Conservation (phyloP, 1,140 invertebrate species). For the Melanaphis sacchari region DNA sequence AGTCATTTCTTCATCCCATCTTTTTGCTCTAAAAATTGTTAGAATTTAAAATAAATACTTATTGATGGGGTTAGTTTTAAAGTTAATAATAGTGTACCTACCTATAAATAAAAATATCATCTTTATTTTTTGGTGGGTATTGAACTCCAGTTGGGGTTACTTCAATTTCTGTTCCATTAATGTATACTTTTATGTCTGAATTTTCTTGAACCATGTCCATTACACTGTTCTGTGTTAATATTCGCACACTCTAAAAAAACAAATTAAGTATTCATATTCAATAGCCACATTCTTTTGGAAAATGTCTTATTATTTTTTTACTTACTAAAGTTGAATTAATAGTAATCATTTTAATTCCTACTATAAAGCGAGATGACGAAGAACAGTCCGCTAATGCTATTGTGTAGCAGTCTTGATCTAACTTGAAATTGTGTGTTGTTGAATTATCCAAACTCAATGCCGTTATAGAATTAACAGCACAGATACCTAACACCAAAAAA, state of each 20-base stretch:
- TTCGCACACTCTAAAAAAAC: background rate
- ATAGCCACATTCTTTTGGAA: background rate
- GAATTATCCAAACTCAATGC: slow-evolving; percentile 62
- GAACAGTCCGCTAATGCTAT: slow-evolving; percentile 62
- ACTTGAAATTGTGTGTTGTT: slow-evolving; percentile 58
- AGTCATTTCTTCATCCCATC: slow-evolving; percentile 59
- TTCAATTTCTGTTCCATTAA: slow-evolving; percentile 37
- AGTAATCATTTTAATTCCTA: slow-evolving; percentile 60
- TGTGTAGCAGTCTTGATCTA: slow-evolving; percentile 60
- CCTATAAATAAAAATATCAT: slow-evolving; percentile 40
- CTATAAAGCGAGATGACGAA: slow-evolving; percentile 59
- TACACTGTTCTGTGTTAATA: slow-evolving; percentile 33
- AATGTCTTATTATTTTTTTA: background rate
- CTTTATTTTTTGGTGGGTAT: slow-evolving; percentile 27
- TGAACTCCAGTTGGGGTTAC: slow-evolving; percentile 11
- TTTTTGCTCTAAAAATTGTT: slow-evolving; percentile 48
- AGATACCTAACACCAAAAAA: slow-evolving; percentile 60
- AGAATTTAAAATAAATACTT: background rate
- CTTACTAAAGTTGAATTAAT: slow-evolving; percentile 31
- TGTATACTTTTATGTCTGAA: background rate
- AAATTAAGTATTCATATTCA: background rate
- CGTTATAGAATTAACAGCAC: slow-evolving; percentile 60
- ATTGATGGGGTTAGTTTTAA: background rate
- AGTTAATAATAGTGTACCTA: background rate
- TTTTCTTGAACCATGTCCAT: slow-evolving; percentile 48